A percentile compares a stretch with the other conserved stretches of the same genome.
phyloP scores from a whole-genome alignment of 1,140 invertebrate species.

The Wasmannia auropunctata region DNA sequence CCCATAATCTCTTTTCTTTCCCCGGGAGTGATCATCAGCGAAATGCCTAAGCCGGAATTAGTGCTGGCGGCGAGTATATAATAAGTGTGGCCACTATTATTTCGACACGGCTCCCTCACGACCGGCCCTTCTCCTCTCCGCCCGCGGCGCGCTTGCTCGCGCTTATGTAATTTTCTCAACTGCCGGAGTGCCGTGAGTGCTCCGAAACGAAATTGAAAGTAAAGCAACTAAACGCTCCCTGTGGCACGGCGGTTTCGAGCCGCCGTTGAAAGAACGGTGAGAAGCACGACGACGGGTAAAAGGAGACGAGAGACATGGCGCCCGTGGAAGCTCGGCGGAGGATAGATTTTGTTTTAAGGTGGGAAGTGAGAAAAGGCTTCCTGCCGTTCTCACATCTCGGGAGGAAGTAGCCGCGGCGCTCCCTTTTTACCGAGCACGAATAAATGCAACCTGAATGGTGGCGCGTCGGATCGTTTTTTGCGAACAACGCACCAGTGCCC shows the following conservation, averaged over 20 bases:
- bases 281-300: constrained; percentile 28
- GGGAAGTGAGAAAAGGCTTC: constrained; percentile 64
- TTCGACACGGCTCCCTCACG: constrained; percentile 79
- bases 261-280: constrained; percentile 40
- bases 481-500: neutral
- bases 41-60: neutral
- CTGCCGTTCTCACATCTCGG: constrained; percentile 34
- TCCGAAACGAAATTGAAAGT: constrained; percentile 84
- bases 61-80: constrained; percentile 66
- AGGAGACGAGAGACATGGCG: neutral
- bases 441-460: neutral
- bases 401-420: constrained; percentile 30
- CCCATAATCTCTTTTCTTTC: neutral
- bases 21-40: neutral
- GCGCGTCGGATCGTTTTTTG: neutral
- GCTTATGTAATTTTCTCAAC: constrained; percentile 74
- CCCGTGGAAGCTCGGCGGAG: constrained; percentile 64
- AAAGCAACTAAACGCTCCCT: constrained; percentile 82
- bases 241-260: constrained; percentile 67
- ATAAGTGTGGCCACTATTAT: constrained; percentile 82
- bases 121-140: constrained; percentile 63
- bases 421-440: constrained; percentile 3
- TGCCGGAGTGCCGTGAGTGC: constrained; percentile 74
- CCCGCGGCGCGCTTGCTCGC: constrained; percentile 45
- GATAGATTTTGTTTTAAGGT: constrained; percentile 48